Evolutionary conservation across 2,113 vertebrate genomes (phyloP).

Genomic region (Semnornis frantzii): DNA sequence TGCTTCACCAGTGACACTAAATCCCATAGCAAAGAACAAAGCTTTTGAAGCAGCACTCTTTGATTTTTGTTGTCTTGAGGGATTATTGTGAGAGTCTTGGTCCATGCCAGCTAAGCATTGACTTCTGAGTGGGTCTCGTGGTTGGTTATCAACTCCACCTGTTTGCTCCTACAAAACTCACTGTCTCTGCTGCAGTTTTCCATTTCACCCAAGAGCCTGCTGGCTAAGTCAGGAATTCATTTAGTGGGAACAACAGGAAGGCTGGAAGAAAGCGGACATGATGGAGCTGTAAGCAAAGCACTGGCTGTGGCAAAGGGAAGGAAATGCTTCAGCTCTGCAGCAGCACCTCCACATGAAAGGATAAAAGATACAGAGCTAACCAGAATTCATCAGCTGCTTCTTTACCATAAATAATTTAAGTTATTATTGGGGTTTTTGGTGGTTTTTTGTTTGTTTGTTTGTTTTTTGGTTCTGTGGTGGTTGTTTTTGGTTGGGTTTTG

Average conservation of each 20-base stretch:
- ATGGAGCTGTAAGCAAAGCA: not conserved
- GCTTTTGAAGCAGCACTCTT: not conserved
- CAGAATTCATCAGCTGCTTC: not conserved
- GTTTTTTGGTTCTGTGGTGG: not conserved
- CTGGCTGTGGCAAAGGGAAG: not conserved
- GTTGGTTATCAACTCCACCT: conserved; percentile 38
- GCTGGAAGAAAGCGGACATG: conserved; percentile 9
- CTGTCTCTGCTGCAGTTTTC: conserved; percentile 27
- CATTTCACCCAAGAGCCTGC: conserved; percentile 13
- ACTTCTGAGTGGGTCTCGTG: not conserved
- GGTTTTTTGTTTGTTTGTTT: too few species aligned
- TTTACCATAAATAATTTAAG: conserved; percentile 11
- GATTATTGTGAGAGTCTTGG: not conserved
- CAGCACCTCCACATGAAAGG: conserved; percentile 4
- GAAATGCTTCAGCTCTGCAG: not conserved
- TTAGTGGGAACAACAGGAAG: conserved; percentile 17
- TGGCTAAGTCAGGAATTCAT: conserved; percentile 34
- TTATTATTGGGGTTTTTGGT: not conserved
- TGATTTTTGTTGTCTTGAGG: not conserved
- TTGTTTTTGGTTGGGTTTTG: too few species aligned
- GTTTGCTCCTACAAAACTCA: conserved; percentile 37
- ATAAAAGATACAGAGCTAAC: conserved; percentile 1
- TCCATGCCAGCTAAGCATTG: not conserved
- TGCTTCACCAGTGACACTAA: not conserved
- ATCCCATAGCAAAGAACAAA: conserved; percentile 28